A percentile compares a stretch with the other conserved stretches of the same genome.
These are phyloP conservation scores for Caretta caretta DNA, from an alignment of 2,113 vertebrate species.

Conservation along the genomic window DNA sequence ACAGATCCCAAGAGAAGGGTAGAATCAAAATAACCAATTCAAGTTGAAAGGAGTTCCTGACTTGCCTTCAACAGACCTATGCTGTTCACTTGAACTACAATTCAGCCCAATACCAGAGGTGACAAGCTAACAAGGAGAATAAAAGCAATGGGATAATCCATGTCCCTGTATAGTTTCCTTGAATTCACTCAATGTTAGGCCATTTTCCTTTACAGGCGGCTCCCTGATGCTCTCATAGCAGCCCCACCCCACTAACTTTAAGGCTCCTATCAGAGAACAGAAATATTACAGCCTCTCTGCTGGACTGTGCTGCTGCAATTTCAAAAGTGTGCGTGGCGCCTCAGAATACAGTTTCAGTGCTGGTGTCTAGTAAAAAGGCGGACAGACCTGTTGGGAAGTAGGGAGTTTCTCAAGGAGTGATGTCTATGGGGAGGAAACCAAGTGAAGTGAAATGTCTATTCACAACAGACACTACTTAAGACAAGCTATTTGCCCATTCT, in stretches of 20 bases:
- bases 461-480: neutral
- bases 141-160: neutral
- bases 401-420: neutral
- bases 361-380: neutral
- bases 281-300: neutral
- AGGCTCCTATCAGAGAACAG: neutral
- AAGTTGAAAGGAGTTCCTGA: neutral
- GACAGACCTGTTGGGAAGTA: neutral
- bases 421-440: neutral
- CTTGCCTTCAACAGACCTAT: neutral
- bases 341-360: neutral
- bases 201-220: neutral
- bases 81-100: neutral
- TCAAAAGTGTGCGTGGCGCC: neutral
- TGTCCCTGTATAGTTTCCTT: neutral
- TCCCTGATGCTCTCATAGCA: neutral
- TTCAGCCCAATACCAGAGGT: neutral
- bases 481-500: neutral
- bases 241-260: neutral
- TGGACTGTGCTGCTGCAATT: neutral
- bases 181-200: neutral
- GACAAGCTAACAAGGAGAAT: neutral
- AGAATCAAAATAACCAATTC: neutral
- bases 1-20: neutral
- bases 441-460: neutral